These are phyloP conservation scores for Melieria picta DNA, from an alignment of 2,888 invertebrate species.

Conservation along the genomic window DNA sequence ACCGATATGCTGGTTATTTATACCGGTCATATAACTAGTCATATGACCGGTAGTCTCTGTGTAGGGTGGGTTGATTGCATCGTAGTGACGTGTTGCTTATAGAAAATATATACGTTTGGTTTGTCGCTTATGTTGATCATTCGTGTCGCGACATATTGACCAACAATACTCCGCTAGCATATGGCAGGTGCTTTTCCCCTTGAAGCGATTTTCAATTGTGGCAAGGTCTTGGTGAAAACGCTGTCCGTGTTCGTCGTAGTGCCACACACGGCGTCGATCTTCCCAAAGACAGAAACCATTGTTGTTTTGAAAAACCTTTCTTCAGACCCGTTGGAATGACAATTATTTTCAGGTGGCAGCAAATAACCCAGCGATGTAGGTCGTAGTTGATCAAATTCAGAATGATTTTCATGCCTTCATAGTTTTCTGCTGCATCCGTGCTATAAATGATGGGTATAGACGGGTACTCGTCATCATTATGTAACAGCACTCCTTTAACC, in stretches of 20 bases:
- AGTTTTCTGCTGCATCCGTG: slow-evolving; percentile 15
- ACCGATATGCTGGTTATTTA: too few relatives aligned
- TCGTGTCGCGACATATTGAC: not conserved
- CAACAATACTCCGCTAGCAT: not conserved
- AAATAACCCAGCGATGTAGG: slow-evolving; percentile 12
- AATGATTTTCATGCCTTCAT: slow-evolving; percentile 19
- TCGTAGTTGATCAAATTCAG: slow-evolving; percentile 9
- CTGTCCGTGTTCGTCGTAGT: not conserved
- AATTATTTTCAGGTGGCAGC: slow-evolving; percentile 21
- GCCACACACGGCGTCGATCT: not conserved
- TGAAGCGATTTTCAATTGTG: not conserved
- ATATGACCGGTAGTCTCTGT: too few relatives aligned
- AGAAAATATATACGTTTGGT: not conserved
- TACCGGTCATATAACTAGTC: too few relatives aligned
- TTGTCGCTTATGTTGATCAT: not conserved
- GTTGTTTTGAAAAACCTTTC: slow-evolving; percentile 21
- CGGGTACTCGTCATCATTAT: slow-evolving; percentile 22
- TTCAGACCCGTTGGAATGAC: slow-evolving; percentile 19
- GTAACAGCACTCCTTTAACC: slow-evolving; percentile 18
- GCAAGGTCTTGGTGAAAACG: not conserved
- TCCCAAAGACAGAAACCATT: slow-evolving; percentile 17
- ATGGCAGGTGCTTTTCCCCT: not conserved
- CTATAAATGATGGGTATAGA: slow-evolving; percentile 21
- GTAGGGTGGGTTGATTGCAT: too few relatives aligned
- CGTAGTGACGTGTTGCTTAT: too few relatives aligned